Base-by-base conservation (phyloP, 2,797 vertebrate species). In the Chanos chanos region DNA sequence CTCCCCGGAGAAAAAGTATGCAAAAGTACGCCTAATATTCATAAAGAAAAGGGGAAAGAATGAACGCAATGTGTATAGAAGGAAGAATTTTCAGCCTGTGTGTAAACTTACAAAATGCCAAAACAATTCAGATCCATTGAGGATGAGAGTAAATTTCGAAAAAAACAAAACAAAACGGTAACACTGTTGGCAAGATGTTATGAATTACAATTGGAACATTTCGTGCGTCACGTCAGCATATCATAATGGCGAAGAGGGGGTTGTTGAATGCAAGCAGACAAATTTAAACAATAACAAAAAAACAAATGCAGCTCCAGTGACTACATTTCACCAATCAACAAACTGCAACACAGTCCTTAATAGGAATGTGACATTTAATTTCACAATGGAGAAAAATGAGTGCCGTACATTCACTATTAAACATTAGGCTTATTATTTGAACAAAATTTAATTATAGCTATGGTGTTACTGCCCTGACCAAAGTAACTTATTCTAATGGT, bases 1-100 rank as follows among this genome's bases (percentile, higher is more conserved):
- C 60, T 59, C 73, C 48, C 15, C 21, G 1, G 55, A 71, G 58
- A 75, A 27, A 39, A 36, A 34, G 50, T 48, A 25, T 61, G 52
- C 49, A 44, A 56, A 60, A 73, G 59, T 56, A 3, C 21, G 27
- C 65, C 79, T 66, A 72, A 77, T 77, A 73, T 72, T 54, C 51
- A 75, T 74, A 61, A 72, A 60, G 15, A 25, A 2, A 16, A 19
- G 56, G 19, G 41, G 56, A 65, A 72, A 19, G 15, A 45, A 59
- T 47, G 47, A 48, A 61, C 57, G 57, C 41, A 73, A 66, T 56
- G 37, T 21, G 55, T 48, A 64, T 41, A 24, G 24, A 40, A 54
- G 55, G 39, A 9, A 16, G 33, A 36, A 24, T 53, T 9, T 25
- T 49, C 56, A 43, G 30, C 51, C 58, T 30, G 48, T 43, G 19